phyloP scores from a whole-genome alignment of 2,888 invertebrate genomes.

The Acanthosepion lycidas region DNA sequence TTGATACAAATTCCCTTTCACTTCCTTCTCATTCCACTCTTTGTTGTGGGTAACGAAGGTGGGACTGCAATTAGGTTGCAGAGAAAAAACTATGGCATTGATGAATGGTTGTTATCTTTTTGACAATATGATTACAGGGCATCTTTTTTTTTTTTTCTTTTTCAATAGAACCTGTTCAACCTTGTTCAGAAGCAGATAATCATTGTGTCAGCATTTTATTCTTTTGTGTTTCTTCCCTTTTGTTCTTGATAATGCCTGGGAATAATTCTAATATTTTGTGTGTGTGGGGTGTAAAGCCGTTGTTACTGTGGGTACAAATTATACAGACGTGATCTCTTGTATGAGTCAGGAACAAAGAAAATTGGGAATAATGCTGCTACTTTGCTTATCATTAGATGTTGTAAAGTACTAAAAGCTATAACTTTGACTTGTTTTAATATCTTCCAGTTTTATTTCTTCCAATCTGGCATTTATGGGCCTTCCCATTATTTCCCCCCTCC shows the following conservation, averaged over 20 bases:
- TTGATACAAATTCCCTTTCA: too few relatives aligned
- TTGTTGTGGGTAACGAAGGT: too few relatives aligned
- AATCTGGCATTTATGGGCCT: too few relatives aligned
- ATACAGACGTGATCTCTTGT: not conserved
- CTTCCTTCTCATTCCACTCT: too few relatives aligned
- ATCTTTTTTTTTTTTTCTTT: not conserved
- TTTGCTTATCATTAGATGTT: too few relatives aligned
- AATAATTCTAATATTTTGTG: not conserved
- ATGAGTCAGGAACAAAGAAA: not conserved
- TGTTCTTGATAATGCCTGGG: not conserved
- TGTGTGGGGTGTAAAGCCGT: not conserved
- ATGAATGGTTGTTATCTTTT: not conserved
- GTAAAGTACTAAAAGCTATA: too few relatives aligned
- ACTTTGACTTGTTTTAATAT: too few relatives aligned
- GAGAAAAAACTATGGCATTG: not conserved
- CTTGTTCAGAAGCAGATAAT: not conserved
- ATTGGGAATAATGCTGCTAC: too few relatives aligned
- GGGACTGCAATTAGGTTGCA: too few relatives aligned
- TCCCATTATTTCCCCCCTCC: too few relatives aligned
- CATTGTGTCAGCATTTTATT: not conserved
- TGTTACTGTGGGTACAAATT: not conserved
- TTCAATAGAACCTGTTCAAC: not conserved
- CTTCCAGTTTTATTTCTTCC: too few relatives aligned
- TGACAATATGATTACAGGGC: constrained; percentile 3
- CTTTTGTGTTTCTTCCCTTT: not conserved